Base-by-base conservation (phyloP, 2,797 vertebrate genomes). In the Tolypeutes matacus region DNA sequence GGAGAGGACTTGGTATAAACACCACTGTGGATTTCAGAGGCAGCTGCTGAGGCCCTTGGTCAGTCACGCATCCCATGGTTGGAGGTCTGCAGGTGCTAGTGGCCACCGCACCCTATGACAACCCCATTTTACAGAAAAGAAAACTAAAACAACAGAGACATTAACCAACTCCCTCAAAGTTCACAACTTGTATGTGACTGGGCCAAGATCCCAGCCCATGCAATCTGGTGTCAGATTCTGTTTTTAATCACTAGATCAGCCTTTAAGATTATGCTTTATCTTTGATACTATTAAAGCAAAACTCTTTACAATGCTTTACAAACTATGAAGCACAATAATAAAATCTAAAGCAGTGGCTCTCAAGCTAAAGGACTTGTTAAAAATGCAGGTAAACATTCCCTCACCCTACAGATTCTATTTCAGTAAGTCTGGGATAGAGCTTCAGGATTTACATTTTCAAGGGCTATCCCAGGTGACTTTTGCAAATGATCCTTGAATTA, bases 181-280 rank as follows among this genome's bases (percentile, higher is more conserved):
- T 92, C 77, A 29, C 29, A 77, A 14, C 8, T 85, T 1, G 1
- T 31, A 72, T 58, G 9, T 90, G 58, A n/a, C 34, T 51, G 56
- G 95, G 76, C 7, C 17, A 65, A 27, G 34, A 53, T 95, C 73
- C 64, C 25, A 81, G 21, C 12, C 18, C 42, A 1, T 85, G 53
- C 13, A 51, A 8, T 64, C 31, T 27, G 34, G 8, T 73, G 11
- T 75, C 36, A 75, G 7, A 78, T 39, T 90, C 0, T 64, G 42
- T 25, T 87, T 87, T 96, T 77, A 69, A 56, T 72, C 10, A 69
- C 46, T 72, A 76, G 39, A 67, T 56, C 36, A 64, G 20, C 69
- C 73, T 3, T 62, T 21, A 92, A 65, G 36, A 3, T 91, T 90
- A 60, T 92, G 60, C 12, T 85, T 70, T 53, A 23, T 69, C 42